A percentile compares a stretch with the other conserved stretches of the same genome.
Evolutionary conservation across 2,797 vertebrate genomes (phyloP).

Genomic region (Hylomyscus alleni): DNA sequence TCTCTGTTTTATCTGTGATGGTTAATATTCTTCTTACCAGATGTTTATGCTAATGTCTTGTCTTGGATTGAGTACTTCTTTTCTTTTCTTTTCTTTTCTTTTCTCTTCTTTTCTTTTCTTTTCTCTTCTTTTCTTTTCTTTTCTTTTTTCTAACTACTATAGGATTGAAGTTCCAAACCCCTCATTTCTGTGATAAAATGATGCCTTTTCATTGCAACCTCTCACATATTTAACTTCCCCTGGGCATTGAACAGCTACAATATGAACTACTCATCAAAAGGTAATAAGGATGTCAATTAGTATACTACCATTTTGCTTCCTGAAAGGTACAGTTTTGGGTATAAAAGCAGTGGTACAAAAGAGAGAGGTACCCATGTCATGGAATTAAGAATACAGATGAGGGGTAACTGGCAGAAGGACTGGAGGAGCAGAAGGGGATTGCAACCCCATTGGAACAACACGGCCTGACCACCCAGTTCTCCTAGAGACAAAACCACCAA

Average conservation of each 20-base stretch:
- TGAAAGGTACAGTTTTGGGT: neutral
- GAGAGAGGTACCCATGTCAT: neutral
- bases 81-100: too few relatives aligned
- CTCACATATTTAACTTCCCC: neutral
- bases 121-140: too few relatives aligned
- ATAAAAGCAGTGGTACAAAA: neutral
- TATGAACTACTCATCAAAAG: neutral
- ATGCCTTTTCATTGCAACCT: neutral
- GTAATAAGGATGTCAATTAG: neutral
- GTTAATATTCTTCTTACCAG: neutral
- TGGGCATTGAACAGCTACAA: neutral
- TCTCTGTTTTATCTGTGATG: neutral
- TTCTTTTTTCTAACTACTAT: neutral
- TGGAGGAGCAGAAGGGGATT: too few relatives aligned
- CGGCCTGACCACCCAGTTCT: too few relatives aligned
- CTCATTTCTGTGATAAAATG: neutral
- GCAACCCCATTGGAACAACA: too few relatives aligned
- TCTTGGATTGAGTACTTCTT: neutral
- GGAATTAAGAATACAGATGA: neutral
- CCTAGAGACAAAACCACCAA: too few relatives aligned
- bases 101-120: too few relatives aligned
- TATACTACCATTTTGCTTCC: neutral
- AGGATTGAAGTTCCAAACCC: neutral
- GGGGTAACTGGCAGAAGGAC: too few relatives aligned
- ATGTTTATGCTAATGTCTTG: neutral